phyloP scores from a whole-genome alignment of 2,113 vertebrate genomes.

The Bos indicus region DNA sequence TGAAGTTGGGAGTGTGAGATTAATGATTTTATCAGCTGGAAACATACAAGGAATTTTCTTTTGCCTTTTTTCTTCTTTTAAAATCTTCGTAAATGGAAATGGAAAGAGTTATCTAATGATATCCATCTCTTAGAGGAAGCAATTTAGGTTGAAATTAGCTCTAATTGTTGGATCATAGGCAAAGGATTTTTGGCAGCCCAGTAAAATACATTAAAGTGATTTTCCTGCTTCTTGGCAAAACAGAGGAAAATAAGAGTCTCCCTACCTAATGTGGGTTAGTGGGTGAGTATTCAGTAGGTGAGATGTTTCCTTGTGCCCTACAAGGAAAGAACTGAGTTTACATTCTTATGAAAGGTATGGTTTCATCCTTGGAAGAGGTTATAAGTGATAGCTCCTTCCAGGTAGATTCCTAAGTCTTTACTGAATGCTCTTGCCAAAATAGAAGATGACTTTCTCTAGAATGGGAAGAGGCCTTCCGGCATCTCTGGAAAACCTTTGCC shows the following conservation, averaged over 20 bases:
- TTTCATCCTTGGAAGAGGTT: slow-evolving; percentile 15
- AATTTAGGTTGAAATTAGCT: slow-evolving; percentile 84
- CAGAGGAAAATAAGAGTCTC: slow-evolving; percentile 53
- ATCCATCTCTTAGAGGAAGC: slow-evolving; percentile 80
- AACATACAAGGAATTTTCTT: slow-evolving; percentile 69
- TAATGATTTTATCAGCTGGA: slow-evolving; percentile 80
- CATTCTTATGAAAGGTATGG: slow-evolving; percentile 5
- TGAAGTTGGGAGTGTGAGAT: slow-evolving; percentile 66
- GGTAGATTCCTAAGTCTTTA: not conserved
- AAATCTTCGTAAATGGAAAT: slow-evolving; percentile 76
- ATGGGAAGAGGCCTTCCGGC: not conserved
- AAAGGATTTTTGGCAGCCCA: slow-evolving; percentile 78
- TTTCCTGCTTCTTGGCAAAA: slow-evolving; percentile 38
- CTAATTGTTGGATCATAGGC: slow-evolving; percentile 81
- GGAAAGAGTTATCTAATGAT: slow-evolving; percentile 79
- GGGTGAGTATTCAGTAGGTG: slow-evolving; percentile 30
- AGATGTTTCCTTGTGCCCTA: slow-evolving; percentile 3
- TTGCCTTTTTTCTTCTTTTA: slow-evolving; percentile 69
- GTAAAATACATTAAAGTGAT: slow-evolving; percentile 77
- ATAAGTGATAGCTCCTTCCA: not conserved
- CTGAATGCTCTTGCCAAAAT: not conserved
- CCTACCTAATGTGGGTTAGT: slow-evolving; percentile 37
- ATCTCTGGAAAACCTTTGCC: not conserved
- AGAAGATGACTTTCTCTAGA: not conserved
- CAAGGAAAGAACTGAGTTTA: not conserved